These are phyloP conservation scores for Drosophila pegasa DNA, from an alignment of 2,888 invertebrate genomes.

Conservation along the genomic window DNA sequence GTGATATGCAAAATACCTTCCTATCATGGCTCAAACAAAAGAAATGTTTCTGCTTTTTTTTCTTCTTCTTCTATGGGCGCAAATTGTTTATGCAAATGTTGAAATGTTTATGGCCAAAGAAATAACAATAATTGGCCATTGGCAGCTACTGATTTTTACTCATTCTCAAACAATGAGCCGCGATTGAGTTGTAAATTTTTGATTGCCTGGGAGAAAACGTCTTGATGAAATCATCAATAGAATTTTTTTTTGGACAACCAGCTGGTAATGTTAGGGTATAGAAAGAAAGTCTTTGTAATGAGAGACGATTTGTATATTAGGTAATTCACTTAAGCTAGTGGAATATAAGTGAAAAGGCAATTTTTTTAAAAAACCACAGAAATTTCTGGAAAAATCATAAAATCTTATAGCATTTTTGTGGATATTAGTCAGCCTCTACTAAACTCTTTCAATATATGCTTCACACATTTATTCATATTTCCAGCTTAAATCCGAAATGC, in stretches of 20 bases:
- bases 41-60: conserved; percentile 10
- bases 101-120: conserved; percentile 21
- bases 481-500: conserved; percentile 13
- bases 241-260: not conserved
- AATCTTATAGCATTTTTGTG: no score
- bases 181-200: conserved; percentile 30
- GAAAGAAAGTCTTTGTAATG: not conserved
- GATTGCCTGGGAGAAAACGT: conserved; percentile 7
- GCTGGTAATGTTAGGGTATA: not conserved
- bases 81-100: conserved; percentile 68
- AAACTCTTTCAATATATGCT: not conserved
- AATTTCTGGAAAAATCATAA: no score
- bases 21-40: conserved; percentile 16
- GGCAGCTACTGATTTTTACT: conserved; percentile 31
- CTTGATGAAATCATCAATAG: conserved; percentile 1
- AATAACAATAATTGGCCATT: conserved; percentile 50
- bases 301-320: not conserved
- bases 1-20: conserved; percentile 21
- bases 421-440: not conserved
- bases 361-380: no score
- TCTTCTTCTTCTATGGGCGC: conserved; percentile 22
- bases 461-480: not conserved
- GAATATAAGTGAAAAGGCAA: not conserved
- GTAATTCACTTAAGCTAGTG: not conserved
- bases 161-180: conserved; percentile 29